Evolutionary conservation across 1,140 invertebrate genomes (phyloP).

Genomic region (Trachymyrmex cornetzi): DNA sequence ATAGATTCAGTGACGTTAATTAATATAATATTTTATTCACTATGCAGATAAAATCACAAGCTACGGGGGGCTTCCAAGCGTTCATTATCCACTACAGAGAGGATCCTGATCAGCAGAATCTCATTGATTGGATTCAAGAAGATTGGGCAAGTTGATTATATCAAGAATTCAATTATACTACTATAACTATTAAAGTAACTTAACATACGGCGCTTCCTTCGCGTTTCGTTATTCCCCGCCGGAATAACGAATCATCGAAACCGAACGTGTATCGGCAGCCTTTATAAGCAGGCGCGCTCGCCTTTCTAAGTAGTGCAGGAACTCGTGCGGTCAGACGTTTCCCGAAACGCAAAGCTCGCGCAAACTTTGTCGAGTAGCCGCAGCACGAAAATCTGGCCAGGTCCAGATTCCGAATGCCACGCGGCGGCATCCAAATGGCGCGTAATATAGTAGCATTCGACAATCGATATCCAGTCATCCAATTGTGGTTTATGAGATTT

Average conservation of each 20-base stretch:
- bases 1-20: not conserved
- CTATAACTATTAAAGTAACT: not conserved
- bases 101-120: slow-evolving; percentile 98
- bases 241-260: not conserved
- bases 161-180: slow-evolving; percentile 17
- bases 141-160: slow-evolving; percentile 92
- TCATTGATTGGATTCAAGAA: slow-evolving; percentile 99
- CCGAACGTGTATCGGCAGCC: not conserved
- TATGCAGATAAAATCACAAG: slow-evolving; percentile 95
- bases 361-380: slow-evolving; percentile 13
- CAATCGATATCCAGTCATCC: slow-evolving; percentile 62
- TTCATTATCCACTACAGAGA: slow-evolving; percentile 98
- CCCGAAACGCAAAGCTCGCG: not conserved
- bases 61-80: slow-evolving; percentile 95
- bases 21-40: slow-evolving; percentile 28
- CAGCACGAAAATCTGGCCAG: slow-evolving; percentile 17
- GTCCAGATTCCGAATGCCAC: not conserved
- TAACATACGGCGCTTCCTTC: not conserved
- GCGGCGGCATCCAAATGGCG: slow-evolving; percentile 23
- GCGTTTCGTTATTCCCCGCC: not conserved
- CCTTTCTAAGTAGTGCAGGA: slow-evolving; percentile 29
- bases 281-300: slow-evolving; percentile 7
- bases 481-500: slow-evolving; percentile 72
- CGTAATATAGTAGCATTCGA: slow-evolving; percentile 53
- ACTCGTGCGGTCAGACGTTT: slow-evolving; percentile 39